Percentiles rank a stretch among this genome's conserved stretches.
phyloP scores from a whole-genome alignment of 1,140 invertebrate genomes.

The Contarinia nasturtii region DNA sequence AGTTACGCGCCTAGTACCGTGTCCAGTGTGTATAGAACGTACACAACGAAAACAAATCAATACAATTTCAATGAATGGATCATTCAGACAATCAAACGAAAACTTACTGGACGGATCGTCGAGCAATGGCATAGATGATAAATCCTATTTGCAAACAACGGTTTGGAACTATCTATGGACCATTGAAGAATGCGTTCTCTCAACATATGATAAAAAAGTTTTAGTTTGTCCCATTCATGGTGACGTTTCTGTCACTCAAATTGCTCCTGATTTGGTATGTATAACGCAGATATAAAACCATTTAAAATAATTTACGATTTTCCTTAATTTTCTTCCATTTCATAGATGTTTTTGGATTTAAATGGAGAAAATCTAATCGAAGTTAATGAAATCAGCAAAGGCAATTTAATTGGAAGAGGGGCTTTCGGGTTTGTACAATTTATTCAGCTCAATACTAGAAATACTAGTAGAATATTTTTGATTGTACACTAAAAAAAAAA shows the following conservation, averaged over 20 bases:
- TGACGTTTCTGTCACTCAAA: constrained; percentile 34
- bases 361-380: constrained; percentile 58
- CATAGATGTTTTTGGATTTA: constrained; percentile 70
- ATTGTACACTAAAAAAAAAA: too few relatives aligned
- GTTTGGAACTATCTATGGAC: constrained; percentile 46
- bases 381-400: constrained; percentile 57
- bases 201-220: constrained; percentile 41
- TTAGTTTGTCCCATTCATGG: constrained; percentile 44
- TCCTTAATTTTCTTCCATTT: constrained; percentile 1
- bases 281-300: too few relatives aligned
- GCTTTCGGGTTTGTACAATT: constrained; percentile 96
- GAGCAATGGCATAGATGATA: not conserved
- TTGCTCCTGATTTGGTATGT: constrained; percentile 54
- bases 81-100: not conserved
- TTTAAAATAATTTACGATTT: not conserved
- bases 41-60: not conserved
- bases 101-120: not conserved
- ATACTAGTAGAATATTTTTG: too few relatives aligned
- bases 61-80: constrained; percentile 5
- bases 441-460: too few relatives aligned
- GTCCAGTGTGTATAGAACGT: constrained; percentile 53
- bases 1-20: constrained; percentile 87
- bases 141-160: not conserved
- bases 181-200: constrained; percentile 89
- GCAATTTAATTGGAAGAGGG: constrained; percentile 74